Conservation (phyloP, 2,888 invertebrate genomes). For the Deroplatys truncata region DNA sequence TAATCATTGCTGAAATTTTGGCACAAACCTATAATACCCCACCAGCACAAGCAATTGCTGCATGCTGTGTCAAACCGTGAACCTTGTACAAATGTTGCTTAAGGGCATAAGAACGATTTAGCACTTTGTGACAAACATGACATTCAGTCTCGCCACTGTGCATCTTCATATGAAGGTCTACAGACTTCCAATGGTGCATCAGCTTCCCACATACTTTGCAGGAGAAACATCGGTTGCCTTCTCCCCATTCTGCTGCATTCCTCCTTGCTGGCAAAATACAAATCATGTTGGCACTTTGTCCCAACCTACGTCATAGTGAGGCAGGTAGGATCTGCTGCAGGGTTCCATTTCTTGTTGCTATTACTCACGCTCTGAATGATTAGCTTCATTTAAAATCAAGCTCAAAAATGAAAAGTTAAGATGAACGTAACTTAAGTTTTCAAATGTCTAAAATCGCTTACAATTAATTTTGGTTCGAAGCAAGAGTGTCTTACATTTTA, state of each 20-base stretch:
- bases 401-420: too few species aligned
- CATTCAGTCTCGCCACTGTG: slow-evolving; percentile 51
- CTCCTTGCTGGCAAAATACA: slow-evolving; percentile 11
- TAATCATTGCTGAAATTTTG: too few species aligned
- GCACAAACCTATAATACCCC: too few species aligned
- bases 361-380: neutral
- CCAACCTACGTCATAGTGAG: neutral
- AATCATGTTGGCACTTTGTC: neutral
- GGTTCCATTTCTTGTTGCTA: neutral
- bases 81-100: slow-evolving; percentile 31
- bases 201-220: slow-evolving; percentile 21
- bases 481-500: too few species aligned
- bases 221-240: neutral
- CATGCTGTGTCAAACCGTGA: neutral
- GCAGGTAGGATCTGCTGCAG: neutral
- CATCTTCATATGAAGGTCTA: slow-evolving; percentile 50
- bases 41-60: too few species aligned
- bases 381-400: neutral
- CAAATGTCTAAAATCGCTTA: too few species aligned
- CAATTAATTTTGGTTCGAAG: too few species aligned
- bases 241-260: neutral
- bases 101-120: slow-evolving; percentile 43
- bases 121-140: slow-evolving; percentile 48
- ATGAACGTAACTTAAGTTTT: too few species aligned
- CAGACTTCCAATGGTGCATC: slow-evolving; percentile 46